Evolutionary conservation across 35 echinoderm and acorn worm genomes (phyloP).

Genomic region (Chiridota heheva): DNA sequence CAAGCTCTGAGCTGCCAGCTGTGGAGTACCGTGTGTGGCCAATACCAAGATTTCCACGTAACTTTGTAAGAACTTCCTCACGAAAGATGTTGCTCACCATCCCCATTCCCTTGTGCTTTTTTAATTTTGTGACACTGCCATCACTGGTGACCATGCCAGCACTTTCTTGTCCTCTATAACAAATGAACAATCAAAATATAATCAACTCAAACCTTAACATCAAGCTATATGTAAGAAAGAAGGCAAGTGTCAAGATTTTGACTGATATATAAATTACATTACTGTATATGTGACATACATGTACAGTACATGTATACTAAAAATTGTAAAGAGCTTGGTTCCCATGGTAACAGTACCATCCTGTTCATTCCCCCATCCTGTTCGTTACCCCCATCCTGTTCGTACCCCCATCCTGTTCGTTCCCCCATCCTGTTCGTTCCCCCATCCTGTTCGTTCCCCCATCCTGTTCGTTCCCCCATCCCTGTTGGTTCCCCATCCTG

Average conservation of each 20-base stretch:
- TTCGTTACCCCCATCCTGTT: too few relatives aligned
- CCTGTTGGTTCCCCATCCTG: too few relatives aligned
- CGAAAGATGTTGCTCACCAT: constrained; percentile 83
- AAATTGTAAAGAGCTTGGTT: too few relatives aligned
- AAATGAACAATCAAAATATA: constrained; percentile 4
- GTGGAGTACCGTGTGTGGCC: constrained; percentile 93
- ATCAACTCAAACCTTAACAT: neutral
- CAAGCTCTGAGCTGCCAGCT: constrained; percentile 67
- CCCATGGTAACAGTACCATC: too few relatives aligned
- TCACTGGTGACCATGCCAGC: constrained; percentile 84
- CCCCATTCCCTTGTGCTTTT: constrained; percentile 92
- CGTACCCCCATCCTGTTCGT: too few relatives aligned
- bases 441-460: too few relatives aligned
- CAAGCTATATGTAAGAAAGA: neutral
- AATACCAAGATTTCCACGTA: constrained; percentile 83
- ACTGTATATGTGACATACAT: too few relatives aligned
- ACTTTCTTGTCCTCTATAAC: constrained; percentile 90
- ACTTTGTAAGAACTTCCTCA: constrained; percentile 64
- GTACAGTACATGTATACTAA: too few relatives aligned
- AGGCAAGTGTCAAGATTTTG: neutral
- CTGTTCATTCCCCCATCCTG: too few relatives aligned
- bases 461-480: too few relatives aligned
- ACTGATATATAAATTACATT: neutral
- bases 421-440: too few relatives aligned
- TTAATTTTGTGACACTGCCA: constrained; percentile 42